Base-by-base conservation (phyloP, 2,888 invertebrate genomes). In the Lycaena phlaeas region DNA sequence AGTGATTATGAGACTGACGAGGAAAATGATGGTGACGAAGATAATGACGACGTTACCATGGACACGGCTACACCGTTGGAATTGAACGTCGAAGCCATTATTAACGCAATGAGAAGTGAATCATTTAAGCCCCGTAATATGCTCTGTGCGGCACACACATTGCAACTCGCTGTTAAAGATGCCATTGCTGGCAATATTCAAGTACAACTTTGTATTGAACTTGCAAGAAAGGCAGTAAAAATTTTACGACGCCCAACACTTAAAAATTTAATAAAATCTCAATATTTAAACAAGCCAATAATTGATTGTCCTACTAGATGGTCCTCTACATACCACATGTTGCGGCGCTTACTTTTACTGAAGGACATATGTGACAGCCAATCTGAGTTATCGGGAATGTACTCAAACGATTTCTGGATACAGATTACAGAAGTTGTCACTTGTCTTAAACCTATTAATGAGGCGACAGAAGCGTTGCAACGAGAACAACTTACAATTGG, bases 231-330 rank as follows among this genome's bases (percentile, higher is more conserved):
- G n/a, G 7, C 14, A 14, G 37, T 37, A 14, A 37, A 26, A 11
- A 37, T 27, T 9, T 15, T 27, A 14, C 27, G 27, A 17, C 14
- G 15, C 9, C 27, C 26, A 15, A 38, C 14, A 17, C 10, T 27
- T 3, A 27, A n/a, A 38, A 38, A 5, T 11, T 27, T 27, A 11
- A n/a, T 38, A 15, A 38, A 27, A 38, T 14, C 17, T 10, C 10
- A n/a, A 7, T 10, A 3, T 38, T 11, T 27, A 15, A 27, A 27
- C 7, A 27, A 38, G 10, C 28, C 38, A 10, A 14, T 38, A 27
- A 27, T 28, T 27, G 38, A 38, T 38, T 38, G 38, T 38, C 27
- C 38, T 10, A 38, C 17, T 7, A 22, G 36, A 4, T 36, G 36
- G 36, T 12, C 12, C 2, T 36, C 36, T 9, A 36, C 36, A 1